Evolutionary conservation across 37 sponge, comb jelly and placozoan species (phyloP), one percentile per base, ranked within the genome.

Genomic region (Corticium candelabrum): DNA sequence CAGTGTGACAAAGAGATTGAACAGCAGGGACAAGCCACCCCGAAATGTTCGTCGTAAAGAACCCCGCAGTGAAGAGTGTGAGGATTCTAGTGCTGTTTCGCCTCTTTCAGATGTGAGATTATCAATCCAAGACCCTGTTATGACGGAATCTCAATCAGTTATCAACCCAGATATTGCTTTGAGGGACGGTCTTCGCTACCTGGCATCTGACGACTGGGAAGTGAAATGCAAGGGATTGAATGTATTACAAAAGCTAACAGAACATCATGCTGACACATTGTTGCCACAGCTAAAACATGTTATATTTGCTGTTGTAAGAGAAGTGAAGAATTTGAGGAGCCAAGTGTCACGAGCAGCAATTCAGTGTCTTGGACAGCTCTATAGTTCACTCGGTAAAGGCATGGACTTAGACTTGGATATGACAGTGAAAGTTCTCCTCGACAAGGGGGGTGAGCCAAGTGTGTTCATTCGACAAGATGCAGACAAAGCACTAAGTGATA

Each of bases 241-340:
- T n/a, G 39, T 29, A 40, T 62, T 93, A 30, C 56, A 83, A 30
- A 37, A 89, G 15, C 56, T 93, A 37, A 74, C 86, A 29, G 39
- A 69, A 37, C 81, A 83, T 34, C 91, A 93, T 75, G 30, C 68
- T 3, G 82, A 80, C 34, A 31, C 78, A 37, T 68, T 93, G n/a
- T 36, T 79, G 0, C 77, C 89, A 1, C 91, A 88, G 34, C 77
- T 93, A 3, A 75, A 85, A 43, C 76, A 41, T 3, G 74, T 90
- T 21, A 37, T 80, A 32, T 35, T 80, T 62, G 88, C 89, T 2
- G 86, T 86, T 11, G 77, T 82, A 62, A 76, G 77, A 74, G 92
- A 91, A 91, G 90, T 94, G 33, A 88, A 88, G 85, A 94, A 94
- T 69, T 80, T 94, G 31, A 86, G 95, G 0, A 89, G 91, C n/a